Base-by-base conservation (phyloP, 2,888 invertebrate species). In the Cylindroiulus punctatus region DNA sequence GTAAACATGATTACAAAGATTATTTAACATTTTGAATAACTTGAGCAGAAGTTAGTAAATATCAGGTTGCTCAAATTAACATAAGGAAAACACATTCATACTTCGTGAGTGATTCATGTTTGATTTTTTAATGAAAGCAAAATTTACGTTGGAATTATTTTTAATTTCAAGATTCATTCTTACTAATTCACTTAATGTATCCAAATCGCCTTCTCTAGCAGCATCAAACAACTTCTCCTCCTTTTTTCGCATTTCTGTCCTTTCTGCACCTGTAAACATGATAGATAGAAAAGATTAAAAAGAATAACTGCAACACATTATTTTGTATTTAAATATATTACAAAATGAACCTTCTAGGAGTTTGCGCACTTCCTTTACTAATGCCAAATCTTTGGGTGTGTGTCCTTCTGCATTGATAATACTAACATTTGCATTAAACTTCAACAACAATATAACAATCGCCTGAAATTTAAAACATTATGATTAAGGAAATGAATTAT, bases 341-440 rank as follows among this genome's bases (percentile, higher is more conserved):
- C 22, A 36, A 26, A 86, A 22, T 22, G 22, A 40, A 91, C 91
- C 91, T 90, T 90, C 89, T 47, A 94, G 89, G 82, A 94, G 90
- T 81, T 93, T 91, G 87, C 92, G 92, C 42, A 92, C 91, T 85
- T 94, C 93, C 32, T 91, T 91, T 0, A 92, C 92, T 88, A 93
- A 93, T 65, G 93, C 92, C 81, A 94, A 91, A 88, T 93, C 93
- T 83, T 92, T 91, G 0, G 94, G 92, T 0, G 92, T 93, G 36
- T 93, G 92, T 0, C 94, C 94, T 89, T 94, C 94, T 0, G 93
- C 93, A 89, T 94, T 94, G 90, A 93, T 92, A 85, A 94, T 91
- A 88, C 92, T 92, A 0, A 94, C 93, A 88, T 94, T 93, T 0
- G 94, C 94, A 90, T 93, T 93, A 90, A 93, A 90, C 88, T 93